These are phyloP conservation scores for Seriola quinqueradiata DNA, from an alignment of 2,113 vertebrate genomes.

Conservation along the genomic window DNA sequence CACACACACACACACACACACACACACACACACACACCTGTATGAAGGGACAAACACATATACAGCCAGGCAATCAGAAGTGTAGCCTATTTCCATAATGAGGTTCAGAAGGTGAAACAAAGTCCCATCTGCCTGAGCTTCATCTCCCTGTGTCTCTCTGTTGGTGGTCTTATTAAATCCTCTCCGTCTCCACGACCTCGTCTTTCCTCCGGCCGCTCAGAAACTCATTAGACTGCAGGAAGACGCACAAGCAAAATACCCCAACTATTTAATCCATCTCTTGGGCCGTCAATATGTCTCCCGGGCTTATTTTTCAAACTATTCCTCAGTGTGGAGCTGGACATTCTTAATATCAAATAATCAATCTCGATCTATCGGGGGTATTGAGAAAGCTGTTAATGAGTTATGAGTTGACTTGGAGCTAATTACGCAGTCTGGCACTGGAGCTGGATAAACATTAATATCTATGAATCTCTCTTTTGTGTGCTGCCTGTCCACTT, in stretches of 20 bases:
- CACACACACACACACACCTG: constrained; percentile 30
- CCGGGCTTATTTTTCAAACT: constrained; percentile 1
- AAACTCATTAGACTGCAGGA: constrained; percentile 60
- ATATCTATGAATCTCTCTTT: constrained; percentile 31
- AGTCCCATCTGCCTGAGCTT: constrained; percentile 46
- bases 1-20: constrained; percentile 26
- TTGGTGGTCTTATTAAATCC: constrained; percentile 74
- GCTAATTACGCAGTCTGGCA: constrained; percentile 20
- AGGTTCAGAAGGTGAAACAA: constrained; percentile 68
- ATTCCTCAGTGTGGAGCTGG: not conserved
- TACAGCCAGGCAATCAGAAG: constrained; percentile 54
- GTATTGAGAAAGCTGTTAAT: constrained; percentile 1
- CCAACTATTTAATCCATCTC: constrained; percentile 35
- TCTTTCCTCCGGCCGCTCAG: constrained; percentile 38
- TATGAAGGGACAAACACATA: constrained; percentile 29
- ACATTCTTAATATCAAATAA: constrained; percentile 47
- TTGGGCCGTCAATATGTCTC: constrained; percentile 21
- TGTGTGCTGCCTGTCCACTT: constrained; percentile 13
- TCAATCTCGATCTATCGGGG: constrained; percentile 31
- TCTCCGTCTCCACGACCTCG: constrained; percentile 41
- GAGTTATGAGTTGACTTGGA: constrained; percentile 11
- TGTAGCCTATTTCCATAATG: constrained; percentile 69
- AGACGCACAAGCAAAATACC: constrained; percentile 13
- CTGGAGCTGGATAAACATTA: constrained; percentile 17
- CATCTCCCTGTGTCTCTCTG: constrained; percentile 36